Evolutionary conservation across 2,888 invertebrate species (phyloP), one percentile per base, ranked within the genome.

Genomic region (Sphecodes monilicornis): DNA sequence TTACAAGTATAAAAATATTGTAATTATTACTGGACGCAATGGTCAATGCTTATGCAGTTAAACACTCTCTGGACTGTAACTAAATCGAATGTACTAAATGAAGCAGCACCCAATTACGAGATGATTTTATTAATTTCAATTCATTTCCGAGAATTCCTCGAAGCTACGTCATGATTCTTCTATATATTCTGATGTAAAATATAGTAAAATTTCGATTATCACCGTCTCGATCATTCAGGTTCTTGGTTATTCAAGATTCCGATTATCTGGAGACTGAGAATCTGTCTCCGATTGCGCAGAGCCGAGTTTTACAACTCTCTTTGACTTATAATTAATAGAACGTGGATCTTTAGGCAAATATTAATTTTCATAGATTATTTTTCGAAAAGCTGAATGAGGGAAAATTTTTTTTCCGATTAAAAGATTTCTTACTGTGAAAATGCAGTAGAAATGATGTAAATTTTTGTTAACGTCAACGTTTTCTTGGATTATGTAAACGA

Each of bases 391-490:
- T 26, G 57, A 57, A 26, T 1, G 13, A 57, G 26, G 26, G 57
- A 57, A 57, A 57, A 57, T 16, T 57, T 57, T 57, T 16, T 57
- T 26, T 29, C 13, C 6, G 22, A 22, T 6, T 18, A 6, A 50
- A 22, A 22, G 22, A 22, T 22, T 8, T 22, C 22, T 50, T 6
- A 8, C 50, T 26, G 0, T 29, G 57, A 16, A 16, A 26, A 57
- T 13, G 16, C 4, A 57, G 57, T 1, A 54, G n/a, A 54, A 26
- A 26, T 26, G 16, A 26, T 26, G 57, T 16, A 26, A 16, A 57
- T 57, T 57, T 57, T 57, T 29, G 57, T 26, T 26, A 29, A 57
- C 57, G 57, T 57, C 57, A 57, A 57, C 57, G 57, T 26, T 57
- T 57, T 57, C 57, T 29, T 29, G 57, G 57, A 57, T 57, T 57